Conservation (phyloP, 2,888 invertebrate genomes). For the Hyalella azteca region DNA sequence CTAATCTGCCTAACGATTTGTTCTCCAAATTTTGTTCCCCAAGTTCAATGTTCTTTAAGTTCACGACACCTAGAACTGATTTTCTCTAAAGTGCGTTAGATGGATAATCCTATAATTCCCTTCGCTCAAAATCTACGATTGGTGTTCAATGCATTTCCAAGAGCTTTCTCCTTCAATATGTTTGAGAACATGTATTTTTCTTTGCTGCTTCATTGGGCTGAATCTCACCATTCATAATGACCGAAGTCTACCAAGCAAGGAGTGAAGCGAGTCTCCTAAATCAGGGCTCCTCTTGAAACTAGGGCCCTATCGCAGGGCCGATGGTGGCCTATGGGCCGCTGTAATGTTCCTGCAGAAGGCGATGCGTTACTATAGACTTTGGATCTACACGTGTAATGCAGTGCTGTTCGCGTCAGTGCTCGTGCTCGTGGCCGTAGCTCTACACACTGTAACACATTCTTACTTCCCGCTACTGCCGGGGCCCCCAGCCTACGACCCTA, state of each 20-base stretch:
- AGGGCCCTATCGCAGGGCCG: conserved; percentile 44
- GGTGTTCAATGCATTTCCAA: too few species aligned
- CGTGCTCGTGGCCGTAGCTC: conserved; percentile 79
- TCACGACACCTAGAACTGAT: too few species aligned
- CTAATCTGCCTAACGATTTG: too few species aligned
- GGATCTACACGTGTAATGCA: conserved; percentile 91
- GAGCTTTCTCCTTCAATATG: too few species aligned
- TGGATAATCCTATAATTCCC: too few species aligned
- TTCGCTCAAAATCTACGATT: too few species aligned
- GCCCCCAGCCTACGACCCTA: conserved; percentile 71
- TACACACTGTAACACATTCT: conserved; percentile 64
- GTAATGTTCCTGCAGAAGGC: conserved; percentile 60
- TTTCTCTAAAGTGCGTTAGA: too few species aligned
- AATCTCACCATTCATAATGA: too few species aligned
- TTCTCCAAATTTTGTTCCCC: too few species aligned
- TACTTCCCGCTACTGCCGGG: conserved; percentile 61
- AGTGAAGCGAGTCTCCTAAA: neutral
- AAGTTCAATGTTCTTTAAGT: too few species aligned
- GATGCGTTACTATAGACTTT: conserved; percentile 71
- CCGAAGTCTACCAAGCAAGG: neutral
- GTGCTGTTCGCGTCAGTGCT: conserved; percentile 82
- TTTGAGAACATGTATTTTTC: too few species aligned
- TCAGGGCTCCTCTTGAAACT: conserved; percentile 4
- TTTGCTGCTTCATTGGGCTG: too few species aligned
- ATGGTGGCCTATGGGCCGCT: conserved; percentile 55